These are phyloP conservation scores for Panthera leo DNA, from an alignment of 2,113 vertebrate genomes.

Conservation along the genomic window DNA sequence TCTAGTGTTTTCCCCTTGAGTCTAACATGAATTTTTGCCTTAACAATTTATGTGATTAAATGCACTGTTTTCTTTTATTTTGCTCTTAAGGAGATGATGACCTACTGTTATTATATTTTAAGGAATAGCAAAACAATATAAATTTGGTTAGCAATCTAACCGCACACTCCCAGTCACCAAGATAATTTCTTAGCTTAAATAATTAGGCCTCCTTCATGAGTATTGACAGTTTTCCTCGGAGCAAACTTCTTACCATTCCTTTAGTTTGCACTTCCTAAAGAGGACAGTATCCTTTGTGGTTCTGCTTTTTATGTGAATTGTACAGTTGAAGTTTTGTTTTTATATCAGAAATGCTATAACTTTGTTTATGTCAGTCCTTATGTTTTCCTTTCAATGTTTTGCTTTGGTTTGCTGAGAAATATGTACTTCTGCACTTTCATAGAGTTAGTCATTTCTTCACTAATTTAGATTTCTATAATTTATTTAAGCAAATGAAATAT, in stretches of 20 bases:
- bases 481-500: constrained; percentile 4
- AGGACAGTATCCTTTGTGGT: not conserved
- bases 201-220: not conserved
- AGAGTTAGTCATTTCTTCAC: not conserved
- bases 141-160: not conserved
- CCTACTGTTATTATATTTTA: constrained; percentile 15
- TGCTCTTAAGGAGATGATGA: not conserved
- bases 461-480: constrained; percentile 21
- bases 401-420: not conserved
- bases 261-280: constrained; percentile 23
- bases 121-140: not conserved
- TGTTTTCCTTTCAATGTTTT: constrained; percentile 6
- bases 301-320: not conserved
- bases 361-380: not conserved
- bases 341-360: not conserved
- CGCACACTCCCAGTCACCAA: not conserved
- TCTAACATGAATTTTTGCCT: not conserved
- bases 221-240: constrained; percentile 16
- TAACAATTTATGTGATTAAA: constrained; percentile 31
- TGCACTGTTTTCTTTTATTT: not conserved
- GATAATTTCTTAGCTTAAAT: constrained; percentile 28
- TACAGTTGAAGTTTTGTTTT: constrained; percentile 29
- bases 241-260: not conserved
- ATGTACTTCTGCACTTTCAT: not conserved
- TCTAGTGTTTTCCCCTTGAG: not conserved